A percentile compares a stretch with the other conserved stretches of the same genome.
Evolutionary conservation across 2,888 invertebrate species (phyloP).

Genomic region (Dinocampus coccinellae): DNA sequence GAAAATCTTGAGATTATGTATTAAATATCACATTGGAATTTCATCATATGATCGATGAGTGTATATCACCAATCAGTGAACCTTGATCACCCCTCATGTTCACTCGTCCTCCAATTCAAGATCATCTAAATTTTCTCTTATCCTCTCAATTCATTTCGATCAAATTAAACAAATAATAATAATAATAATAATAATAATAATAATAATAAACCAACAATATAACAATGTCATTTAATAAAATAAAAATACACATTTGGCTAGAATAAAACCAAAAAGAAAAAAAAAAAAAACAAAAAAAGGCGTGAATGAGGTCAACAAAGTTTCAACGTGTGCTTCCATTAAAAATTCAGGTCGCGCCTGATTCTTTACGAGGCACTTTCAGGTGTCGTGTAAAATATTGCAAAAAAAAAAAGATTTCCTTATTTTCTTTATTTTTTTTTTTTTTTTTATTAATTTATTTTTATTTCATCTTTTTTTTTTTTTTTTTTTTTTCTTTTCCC

Average conservation of each 20-base stretch:
- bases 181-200: too few relatives aligned
- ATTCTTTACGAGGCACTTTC: slow-evolving; percentile 37
- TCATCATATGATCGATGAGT: not conserved
- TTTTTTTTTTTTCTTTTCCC: not conserved
- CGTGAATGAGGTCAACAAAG: slow-evolving; percentile 27
- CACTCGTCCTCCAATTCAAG: not conserved
- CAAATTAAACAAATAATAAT: not conserved
- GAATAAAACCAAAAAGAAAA: not conserved
- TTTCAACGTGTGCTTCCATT: slow-evolving; percentile 30
- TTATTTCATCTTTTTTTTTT: not conserved
- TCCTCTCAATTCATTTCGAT: too few relatives aligned
- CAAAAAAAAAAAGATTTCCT: slow-evolving; percentile 3
- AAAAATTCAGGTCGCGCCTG: slow-evolving; percentile 34
- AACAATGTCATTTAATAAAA: slow-evolving; percentile 3
- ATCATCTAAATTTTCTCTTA: not conserved
- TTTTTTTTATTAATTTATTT: not conserved
- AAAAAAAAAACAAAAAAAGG: slow-evolving; percentile 20
- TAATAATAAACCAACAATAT: not conserved
- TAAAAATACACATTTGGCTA: not conserved
- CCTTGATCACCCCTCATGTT: not conserved
- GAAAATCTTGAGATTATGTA: not conserved
- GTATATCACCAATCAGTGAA: not conserved
- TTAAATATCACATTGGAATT: not conserved
- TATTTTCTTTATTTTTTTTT: not conserved
- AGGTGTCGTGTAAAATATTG: slow-evolving; percentile 30